phyloP scores from a whole-genome alignment of 2,888 invertebrate genomes.

The Phymatocera aterrima region DNA sequence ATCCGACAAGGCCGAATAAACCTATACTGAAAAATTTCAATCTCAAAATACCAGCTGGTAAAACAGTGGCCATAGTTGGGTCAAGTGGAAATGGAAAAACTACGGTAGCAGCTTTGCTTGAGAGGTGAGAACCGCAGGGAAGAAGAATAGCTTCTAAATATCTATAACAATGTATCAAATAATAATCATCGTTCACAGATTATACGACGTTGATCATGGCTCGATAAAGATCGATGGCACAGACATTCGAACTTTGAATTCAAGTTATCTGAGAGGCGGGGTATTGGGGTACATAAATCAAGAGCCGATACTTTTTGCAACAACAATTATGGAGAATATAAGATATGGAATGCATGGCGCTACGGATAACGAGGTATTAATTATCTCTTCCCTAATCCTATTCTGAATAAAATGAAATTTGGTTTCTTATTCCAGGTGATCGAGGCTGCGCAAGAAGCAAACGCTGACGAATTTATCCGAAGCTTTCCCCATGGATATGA shows the following conservation, averaged over 20 bases:
- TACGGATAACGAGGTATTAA: slow-evolving; percentile 80
- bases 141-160: not conserved
- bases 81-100: slow-evolving; percentile 97
- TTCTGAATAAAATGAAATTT: not conserved
- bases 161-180: not conserved
- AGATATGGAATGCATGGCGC: slow-evolving; percentile 89
- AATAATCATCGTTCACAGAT: slow-evolving; percentile 74
- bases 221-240: slow-evolving; percentile 85
- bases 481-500: slow-evolving; percentile 90
- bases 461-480: slow-evolving; percentile 93
- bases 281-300: slow-evolving; percentile 94
- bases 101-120: slow-evolving; percentile 91
- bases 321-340: slow-evolving; percentile 94
- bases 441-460: slow-evolving; percentile 89
- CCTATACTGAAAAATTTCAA: slow-evolving; percentile 89
- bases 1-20: slow-evolving; percentile 89
- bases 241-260: slow-evolving; percentile 84
- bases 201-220: slow-evolving; percentile 88
- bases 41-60: slow-evolving; percentile 89
- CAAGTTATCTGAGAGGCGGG: slow-evolving; percentile 89
- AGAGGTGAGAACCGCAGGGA: slow-evolving; percentile 79
- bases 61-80: slow-evolving; percentile 94
- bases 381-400: not conserved
- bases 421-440: slow-evolving; percentile 77
- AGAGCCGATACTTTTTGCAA: slow-evolving; percentile 96